Percentiles rank a stretch among this genome's conserved stretches.
Conservation (phyloP, 37 sponge, comb jelly and placozoan genomes). For the Geodia barretti region DNA sequence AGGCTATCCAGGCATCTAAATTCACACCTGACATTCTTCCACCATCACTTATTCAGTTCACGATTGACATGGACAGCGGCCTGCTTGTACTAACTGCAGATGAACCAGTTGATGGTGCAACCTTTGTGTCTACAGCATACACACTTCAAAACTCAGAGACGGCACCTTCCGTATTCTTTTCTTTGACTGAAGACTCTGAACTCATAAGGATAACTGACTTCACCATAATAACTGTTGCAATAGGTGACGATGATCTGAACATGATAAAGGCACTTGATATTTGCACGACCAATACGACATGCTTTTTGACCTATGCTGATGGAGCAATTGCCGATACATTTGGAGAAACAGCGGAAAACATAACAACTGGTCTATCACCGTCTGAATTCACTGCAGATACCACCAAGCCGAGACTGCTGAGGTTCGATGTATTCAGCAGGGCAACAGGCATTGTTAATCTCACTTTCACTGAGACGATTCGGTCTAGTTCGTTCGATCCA, state of each 20-base stretch:
- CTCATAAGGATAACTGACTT: conserved; percentile 58
- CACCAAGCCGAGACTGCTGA: conserved; percentile 42
- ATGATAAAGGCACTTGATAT: conserved; percentile 68
- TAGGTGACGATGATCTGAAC: conserved; percentile 63
- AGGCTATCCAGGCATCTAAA: conserved; percentile 63
- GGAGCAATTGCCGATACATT: conserved; percentile 76
- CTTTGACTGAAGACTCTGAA: conserved; percentile 33
- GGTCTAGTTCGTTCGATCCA: conserved; percentile 50
- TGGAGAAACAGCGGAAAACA: conserved; percentile 55
- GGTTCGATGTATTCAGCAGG: conserved; percentile 72
- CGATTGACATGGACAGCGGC: conserved; percentile 71
- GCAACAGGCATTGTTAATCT: conserved; percentile 53
- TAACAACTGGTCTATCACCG: conserved; percentile 48
- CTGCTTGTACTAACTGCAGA: conserved; percentile 49
- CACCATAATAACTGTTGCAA: conserved; percentile 39
- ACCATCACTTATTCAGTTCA: conserved; percentile 52
- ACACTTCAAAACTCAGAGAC: conserved; percentile 67
- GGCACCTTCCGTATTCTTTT: conserved; percentile 49
- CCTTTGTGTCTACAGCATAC: conserved; percentile 33
- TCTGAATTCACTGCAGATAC: conserved; percentile 46
- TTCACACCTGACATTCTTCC: conserved; percentile 75
- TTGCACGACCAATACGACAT: conserved; percentile 48
- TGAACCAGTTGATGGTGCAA: conserved; percentile 67
- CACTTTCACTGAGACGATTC: conserved; percentile 78
- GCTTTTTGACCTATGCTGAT: conserved; percentile 70